Evolutionary conservation across 2,888 invertebrate species (phyloP).

Genomic region (Zygaena filipendulae): DNA sequence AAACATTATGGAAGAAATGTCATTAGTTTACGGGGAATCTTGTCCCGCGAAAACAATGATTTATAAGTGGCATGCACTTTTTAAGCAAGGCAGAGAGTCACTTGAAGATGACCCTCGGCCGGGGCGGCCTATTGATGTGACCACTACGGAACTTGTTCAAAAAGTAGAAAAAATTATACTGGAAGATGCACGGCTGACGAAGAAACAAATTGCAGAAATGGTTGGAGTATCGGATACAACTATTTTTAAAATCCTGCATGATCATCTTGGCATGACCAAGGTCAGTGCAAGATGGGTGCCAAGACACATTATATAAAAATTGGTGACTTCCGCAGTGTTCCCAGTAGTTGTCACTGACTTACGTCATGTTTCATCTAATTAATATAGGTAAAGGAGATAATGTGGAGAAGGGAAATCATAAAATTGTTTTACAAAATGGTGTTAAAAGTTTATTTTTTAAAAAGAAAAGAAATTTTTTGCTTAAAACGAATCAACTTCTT

Average conservation of each 20-base stretch:
- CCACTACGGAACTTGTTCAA: too few species aligned
- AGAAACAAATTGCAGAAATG: slow-evolving; percentile 12
- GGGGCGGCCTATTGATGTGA: slow-evolving; percentile 4
- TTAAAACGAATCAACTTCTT: slow-evolving; percentile 2
- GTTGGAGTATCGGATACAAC: slow-evolving; percentile 12
- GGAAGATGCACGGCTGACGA: too few species aligned
- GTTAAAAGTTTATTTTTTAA: too few species aligned
- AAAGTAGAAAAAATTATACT: too few species aligned
- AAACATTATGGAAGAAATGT: slow-evolving; percentile 7
- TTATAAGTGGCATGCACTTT: slow-evolving; percentile 9
- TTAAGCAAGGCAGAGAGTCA: slow-evolving; percentile 10
- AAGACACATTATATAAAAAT: too few species aligned
- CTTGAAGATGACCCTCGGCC: slow-evolving; percentile 10
- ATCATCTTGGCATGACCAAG: slow-evolving; percentile 12
- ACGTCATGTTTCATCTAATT: slow-evolving; percentile 8
- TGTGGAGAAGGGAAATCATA: too few species aligned
- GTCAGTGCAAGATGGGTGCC: slow-evolving; percentile 14
- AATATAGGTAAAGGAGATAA: slow-evolving; percentile 1
- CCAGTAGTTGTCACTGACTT: slow-evolving; percentile 9
- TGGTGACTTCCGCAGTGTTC: too few species aligned
- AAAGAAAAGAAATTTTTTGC: too few species aligned
- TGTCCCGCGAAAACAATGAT: slow-evolving; percentile 5
- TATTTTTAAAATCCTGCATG: slow-evolving; percentile 12
- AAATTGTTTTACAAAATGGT: too few species aligned
- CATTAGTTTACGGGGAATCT: slow-evolving; percentile 9